Percentiles rank a stretch among this genome's conserved stretches.
phyloP scores from a whole-genome alignment of 2,797 vertebrate species.

The Ceyx erithaca region DNA sequence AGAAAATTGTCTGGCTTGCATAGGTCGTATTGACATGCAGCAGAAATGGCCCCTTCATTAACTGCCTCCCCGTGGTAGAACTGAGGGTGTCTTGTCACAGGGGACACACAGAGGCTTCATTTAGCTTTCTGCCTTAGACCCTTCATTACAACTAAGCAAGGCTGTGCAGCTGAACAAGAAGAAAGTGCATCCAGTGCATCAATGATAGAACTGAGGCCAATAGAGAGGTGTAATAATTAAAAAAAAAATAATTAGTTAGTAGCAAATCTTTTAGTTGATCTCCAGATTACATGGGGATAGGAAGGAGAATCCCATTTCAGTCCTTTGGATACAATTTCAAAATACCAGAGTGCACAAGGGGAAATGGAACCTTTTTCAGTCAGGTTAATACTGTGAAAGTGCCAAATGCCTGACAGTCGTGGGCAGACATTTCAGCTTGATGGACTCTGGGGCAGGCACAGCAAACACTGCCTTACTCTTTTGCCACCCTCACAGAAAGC shows the following conservation, averaged over 20 bases:
- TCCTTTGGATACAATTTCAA: not conserved
- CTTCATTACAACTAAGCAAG: not conserved
- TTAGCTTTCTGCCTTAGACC: not conserved
- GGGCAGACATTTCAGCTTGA: not conserved
- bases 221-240: accelerated
- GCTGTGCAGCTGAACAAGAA: not conserved
- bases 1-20: not conserved
- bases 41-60: not conserved
- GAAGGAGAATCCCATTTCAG: not conserved
- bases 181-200: not conserved
- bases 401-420: not conserved
- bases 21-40: not conserved
- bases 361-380: not conserved
- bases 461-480: not conserved
- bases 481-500: not conserved
- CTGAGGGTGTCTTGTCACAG: not conserved
- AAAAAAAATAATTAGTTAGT: not conserved
- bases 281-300: not conserved
- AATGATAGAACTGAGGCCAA: not conserved
- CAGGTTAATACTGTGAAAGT: not conserved
- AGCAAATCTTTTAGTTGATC: not conserved
- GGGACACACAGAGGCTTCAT: not conserved
- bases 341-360: not conserved
- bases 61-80: not conserved
- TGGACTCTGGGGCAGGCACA: not conserved